Evolutionary conservation across 92 coral and sea anemone genomes (phyloP).

Genomic region (Parazoanthus swiftii): DNA sequence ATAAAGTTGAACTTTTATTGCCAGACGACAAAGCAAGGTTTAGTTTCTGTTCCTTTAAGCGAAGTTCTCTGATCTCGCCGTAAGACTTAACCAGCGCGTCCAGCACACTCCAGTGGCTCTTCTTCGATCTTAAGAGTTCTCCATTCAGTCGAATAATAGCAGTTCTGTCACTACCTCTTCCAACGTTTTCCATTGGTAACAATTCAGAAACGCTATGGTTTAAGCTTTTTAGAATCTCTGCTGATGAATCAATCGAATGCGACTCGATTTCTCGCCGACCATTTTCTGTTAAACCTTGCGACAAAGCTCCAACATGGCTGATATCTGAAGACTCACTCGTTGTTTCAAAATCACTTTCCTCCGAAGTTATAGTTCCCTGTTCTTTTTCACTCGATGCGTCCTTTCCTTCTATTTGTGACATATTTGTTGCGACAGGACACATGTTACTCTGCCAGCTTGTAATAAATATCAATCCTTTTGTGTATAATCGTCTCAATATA

Average conservation of each 20-base stretch:
- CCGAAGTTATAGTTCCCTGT: background rate
- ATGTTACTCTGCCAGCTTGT: background rate
- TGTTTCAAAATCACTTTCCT: conserved; percentile 25
- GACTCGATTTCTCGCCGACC: background rate
- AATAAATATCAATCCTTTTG: background rate
- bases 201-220: conserved; percentile 16
- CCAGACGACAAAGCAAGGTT: conserved; percentile 35
- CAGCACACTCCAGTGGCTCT: conserved; percentile 72
- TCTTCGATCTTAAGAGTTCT: conserved; percentile 73
- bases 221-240: conserved; percentile 34
- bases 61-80: conserved; percentile 68
- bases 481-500: background rate
- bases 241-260: background rate
- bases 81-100: conserved; percentile 74
- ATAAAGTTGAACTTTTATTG: background rate
- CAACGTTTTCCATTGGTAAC: conserved; percentile 33
- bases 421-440: conserved; percentile 26
- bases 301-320: background rate
- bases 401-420: conserved; percentile 13
- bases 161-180: conserved; percentile 65
- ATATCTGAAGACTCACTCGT: background rate
- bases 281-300: conserved; percentile 8
- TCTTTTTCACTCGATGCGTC: background rate
- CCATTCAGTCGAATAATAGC: conserved; percentile 79
- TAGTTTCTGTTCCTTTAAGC: conserved; percentile 64